Percentiles rank a stretch among this genome's conserved stretches.
These are phyloP conservation scores for Drosophila kurseongensis DNA, from an alignment of 1,140 invertebrate genomes.

Conservation along the genomic window DNA sequence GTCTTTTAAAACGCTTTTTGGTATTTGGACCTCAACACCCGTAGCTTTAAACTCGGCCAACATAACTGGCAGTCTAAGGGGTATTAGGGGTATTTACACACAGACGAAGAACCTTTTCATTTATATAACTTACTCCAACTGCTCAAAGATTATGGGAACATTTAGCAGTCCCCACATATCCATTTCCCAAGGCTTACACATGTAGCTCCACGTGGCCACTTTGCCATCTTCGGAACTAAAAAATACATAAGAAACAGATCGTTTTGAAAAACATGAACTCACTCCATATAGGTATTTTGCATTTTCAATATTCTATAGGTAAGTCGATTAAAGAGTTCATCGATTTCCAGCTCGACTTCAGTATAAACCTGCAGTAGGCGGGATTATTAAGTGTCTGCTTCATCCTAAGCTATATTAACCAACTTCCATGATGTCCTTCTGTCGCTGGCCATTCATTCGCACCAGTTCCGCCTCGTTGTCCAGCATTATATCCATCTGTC, in stretches of 20 bases:
- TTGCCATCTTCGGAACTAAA: conserved; percentile 45
- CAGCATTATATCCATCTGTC: conserved; percentile 55
- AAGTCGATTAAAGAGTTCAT: conserved; percentile 58
- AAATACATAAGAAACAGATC: too few species aligned
- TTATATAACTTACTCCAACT: conserved; percentile 56
- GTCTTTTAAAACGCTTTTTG: conserved; percentile 50
- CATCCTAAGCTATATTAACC: neutral
- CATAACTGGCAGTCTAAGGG: conserved; percentile 50
- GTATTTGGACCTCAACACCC: conserved; percentile 51
- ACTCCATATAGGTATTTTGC: conserved; percentile 72
- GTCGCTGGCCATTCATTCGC: neutral
- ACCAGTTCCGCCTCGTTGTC: conserved; percentile 55
- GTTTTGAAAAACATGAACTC: neutral
- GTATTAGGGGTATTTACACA: neutral
- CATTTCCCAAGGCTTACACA: conserved; percentile 40
- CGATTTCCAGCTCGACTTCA: conserved; percentile 47
- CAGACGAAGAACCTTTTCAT: too few species aligned
- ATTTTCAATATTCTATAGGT: conserved; percentile 67
- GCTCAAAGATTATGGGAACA: conserved; percentile 61
- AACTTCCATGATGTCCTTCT: conserved; percentile 53
- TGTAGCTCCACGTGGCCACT: conserved; percentile 48
- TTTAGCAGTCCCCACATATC: conserved; percentile 73
- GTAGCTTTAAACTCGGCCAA: conserved; percentile 40
- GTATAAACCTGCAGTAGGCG: conserved; percentile 19
- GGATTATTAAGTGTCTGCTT: too few species aligned